Base-by-base conservation (phyloP, 2,888 invertebrate species). In the Thymelicus sylvestris region DNA sequence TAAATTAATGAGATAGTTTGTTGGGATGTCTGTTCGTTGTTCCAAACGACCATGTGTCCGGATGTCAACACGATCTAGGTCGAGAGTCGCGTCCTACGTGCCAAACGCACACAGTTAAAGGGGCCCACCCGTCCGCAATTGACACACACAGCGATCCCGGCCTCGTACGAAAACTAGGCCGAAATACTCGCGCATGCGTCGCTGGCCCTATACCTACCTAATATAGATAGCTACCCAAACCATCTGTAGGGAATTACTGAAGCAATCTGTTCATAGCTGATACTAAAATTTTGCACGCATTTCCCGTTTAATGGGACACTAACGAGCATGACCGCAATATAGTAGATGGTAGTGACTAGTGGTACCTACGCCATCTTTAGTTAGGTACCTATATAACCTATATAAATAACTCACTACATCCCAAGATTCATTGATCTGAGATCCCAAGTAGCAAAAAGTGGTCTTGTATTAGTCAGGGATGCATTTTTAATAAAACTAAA, bases 121-220 rank as follows among this genome's bases (percentile, higher is more conserved):
- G 64, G 76, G 74, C 76, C 77, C 77, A 75, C 73, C 74, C 73
- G 71, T 72, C 75, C 74, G 73, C 75, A 66, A 72, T 66, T 73
- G 72, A 76, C 73, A 73, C 81, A 78, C 81, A 79, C 80, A 76
- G 71, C 60, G 41, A 55, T 60, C 67, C 65, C 77, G 81, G 75
- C 83, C 84, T 78, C 85, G 80, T 82, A 80, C 79, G 79, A 80
- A 79, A 90, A 86, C 83, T 89, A 88, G 90, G 90, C 85, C 89
- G 81, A 86, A 88, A 85, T 87, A 85, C 81, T 84, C 84, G 84
- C 89, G 87, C 89, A 86, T 86, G 88, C 87, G 84, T 59, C 63
- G 69, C 69, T 48, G 31, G 64, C 47, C 63, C 63, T 59, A 69
- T 59, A 62, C 78, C 73, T 75, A 77, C 67, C 73, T 75, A 77